Evolutionary conservation across 2,113 vertebrate species (phyloP), one percentile per base, ranked within the genome.

Genomic region (Paratilapia polleni): DNA sequence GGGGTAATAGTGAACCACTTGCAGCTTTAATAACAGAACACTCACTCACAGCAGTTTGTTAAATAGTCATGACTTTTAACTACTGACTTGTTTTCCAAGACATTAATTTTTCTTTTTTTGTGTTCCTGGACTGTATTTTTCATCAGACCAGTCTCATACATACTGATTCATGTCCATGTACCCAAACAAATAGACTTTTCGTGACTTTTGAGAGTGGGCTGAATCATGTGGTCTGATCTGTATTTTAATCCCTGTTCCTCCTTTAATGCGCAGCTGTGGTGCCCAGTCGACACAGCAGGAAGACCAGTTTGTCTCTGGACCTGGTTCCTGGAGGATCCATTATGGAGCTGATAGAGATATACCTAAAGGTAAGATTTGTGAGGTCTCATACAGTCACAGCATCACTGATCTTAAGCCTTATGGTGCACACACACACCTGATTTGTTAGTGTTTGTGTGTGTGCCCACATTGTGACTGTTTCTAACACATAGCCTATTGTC

Each of bases 281-380:
- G 5, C 8, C 28, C 47, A 56, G 0, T 74, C 68, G 4, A 26
- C 31, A 20, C 17, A 12, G 2, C 0, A 56, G 14, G 68, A 54
- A 10, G 15, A 74, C 28, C 0, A 62, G 24, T 7, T 59, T 78
- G 26, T 84, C 62, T 36, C 75, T 78, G 9, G 34, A 82, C 19
- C 26, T 82, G 58, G 2, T 62, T 20, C 68, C 47, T 28, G 31
- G 17, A 62, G 41, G 8, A 7, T 57, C 80, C 2, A 24, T 63
- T 11, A 11, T 31, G 22, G 10, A 82, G 6, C 36, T 76, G 70
- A 20, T 76, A 0, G 3, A 82, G 11, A 3, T 12, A 2, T 63
- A 1, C 36, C 22, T 38, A n/a, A 62, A 10, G 2, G 28, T 56
- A 63, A 43, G 58, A 41, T 28, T 7, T 47, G 26, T 0, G 14